Evolutionary conservation across 30 jellyfish, hydroid and myxozoan species (phyloP).

Genomic region (Euphysa ruthae): DNA sequence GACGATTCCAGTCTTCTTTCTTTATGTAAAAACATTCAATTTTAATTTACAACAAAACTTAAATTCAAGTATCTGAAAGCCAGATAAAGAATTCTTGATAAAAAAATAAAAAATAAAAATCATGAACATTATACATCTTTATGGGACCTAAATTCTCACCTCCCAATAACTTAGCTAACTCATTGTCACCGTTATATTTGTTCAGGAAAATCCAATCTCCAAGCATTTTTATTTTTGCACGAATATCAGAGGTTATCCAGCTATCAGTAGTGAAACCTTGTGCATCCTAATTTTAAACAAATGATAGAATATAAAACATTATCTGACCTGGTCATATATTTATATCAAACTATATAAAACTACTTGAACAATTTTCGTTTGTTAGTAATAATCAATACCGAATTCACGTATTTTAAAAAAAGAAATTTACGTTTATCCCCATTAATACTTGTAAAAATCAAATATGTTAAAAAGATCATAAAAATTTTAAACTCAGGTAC

Average conservation of each 20-base stretch:
- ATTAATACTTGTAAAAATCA: too few relatives aligned
- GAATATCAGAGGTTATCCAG: neutral
- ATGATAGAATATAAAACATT: too few relatives aligned
- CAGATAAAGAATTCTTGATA: neutral
- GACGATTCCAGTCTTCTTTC: neutral
- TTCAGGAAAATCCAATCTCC: neutral
- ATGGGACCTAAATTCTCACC: neutral
- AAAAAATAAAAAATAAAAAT: neutral
- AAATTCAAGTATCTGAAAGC: neutral
- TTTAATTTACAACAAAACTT: neutral
- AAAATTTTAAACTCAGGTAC: too few relatives aligned
- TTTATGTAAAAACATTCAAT: neutral
- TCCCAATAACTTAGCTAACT: neutral
- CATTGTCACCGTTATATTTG: neutral
- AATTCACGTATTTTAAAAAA: too few relatives aligned
- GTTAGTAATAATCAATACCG: too few relatives aligned
- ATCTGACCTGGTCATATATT: too few relatives aligned
- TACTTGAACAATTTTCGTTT: too few relatives aligned
- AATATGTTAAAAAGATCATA: too few relatives aligned
- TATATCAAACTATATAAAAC: too few relatives aligned
- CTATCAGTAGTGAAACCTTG: neutral
- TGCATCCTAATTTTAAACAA: too few relatives aligned
- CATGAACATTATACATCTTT: neutral
- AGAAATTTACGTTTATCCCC: too few relatives aligned
- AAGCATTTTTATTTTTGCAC: neutral